A percentile compares a stretch with the other conserved stretches of the same genome.
Conservation (phyloP, 2,797 vertebrate species). For the Rhinatrema bivittatum region DNA sequence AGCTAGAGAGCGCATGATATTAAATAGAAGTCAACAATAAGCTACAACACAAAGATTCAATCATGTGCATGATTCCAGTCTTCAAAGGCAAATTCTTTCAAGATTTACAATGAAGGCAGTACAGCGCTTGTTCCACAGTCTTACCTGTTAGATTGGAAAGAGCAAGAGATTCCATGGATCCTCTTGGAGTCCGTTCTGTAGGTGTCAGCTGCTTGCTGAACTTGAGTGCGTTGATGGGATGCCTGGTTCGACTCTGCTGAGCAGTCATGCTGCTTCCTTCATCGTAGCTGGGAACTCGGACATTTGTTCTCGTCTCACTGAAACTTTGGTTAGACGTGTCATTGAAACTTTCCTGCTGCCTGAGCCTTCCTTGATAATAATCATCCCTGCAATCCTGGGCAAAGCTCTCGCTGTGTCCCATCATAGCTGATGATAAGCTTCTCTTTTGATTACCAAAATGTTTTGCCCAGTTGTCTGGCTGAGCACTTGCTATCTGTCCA, state of each 20-base stretch:
- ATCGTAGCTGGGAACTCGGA: conserved; percentile 77
- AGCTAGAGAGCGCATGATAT: too few relatives aligned
- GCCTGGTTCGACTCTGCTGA: conserved; percentile 79
- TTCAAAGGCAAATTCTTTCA: not conserved
- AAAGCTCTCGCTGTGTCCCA: conserved; percentile 80
- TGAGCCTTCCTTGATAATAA: conserved; percentile 76
- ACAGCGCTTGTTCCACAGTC: not conserved
- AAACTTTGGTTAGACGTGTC: conserved; percentile 81
- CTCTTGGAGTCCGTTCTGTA: conserved; percentile 83
- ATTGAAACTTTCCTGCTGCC: conserved; percentile 81
- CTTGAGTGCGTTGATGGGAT: conserved; percentile 86
- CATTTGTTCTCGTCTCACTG: conserved; percentile 70
- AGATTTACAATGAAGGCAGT: not conserved
- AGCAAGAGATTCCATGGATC: conserved; percentile 90
- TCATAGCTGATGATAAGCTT: conserved; percentile 73
- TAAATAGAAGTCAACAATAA: too few relatives aligned
- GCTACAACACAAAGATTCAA: too few relatives aligned
- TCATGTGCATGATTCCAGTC: too few relatives aligned
- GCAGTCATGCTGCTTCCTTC: conserved; percentile 65
- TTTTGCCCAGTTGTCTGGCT: conserved; percentile 70
- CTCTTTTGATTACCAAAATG: conserved; percentile 79
- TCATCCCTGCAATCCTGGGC: conserved; percentile 75
- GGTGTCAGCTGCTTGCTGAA: conserved; percentile 84
- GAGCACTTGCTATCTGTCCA: conserved; percentile 54
- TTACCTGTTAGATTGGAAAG: conserved; percentile 87